Evolutionary conservation across 2,888 invertebrate species (phyloP).

Genomic region (Torymus tubicola): DNA sequence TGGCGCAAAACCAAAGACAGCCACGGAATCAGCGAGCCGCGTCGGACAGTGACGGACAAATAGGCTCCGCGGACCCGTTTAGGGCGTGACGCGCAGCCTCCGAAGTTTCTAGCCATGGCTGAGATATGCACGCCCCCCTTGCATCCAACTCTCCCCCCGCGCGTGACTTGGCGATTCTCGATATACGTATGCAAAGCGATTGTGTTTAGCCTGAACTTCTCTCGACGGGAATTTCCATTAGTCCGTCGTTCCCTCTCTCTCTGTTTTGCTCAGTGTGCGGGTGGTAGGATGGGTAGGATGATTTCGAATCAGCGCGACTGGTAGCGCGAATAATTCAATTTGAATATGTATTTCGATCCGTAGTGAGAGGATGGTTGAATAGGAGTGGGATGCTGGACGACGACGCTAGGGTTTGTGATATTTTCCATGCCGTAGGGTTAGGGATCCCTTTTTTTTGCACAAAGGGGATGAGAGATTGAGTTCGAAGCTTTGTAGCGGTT

Average conservation of each 20-base stretch:
- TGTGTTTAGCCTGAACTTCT: conserved; percentile 73
- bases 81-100: conserved; percentile 45
- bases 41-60: conserved; percentile 51
- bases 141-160: conserved; percentile 17
- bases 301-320: conserved; percentile 75
- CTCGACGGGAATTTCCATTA: conserved; percentile 75
- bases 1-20: too few species aligned
- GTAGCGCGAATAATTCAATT: conserved; percentile 76
- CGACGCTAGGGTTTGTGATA: too few species aligned
- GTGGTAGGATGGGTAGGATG: conserved; percentile 62
- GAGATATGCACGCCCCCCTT: conserved; percentile 58
- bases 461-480: background rate
- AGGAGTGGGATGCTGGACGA: too few species aligned
- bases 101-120: conserved; percentile 51
- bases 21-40: too few species aligned
- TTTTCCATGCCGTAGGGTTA: too few species aligned
- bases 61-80: conserved; percentile 39
- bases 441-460: too few species aligned
- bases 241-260: conserved; percentile 62
- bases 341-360: conserved; percentile 74
- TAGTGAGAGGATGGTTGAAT: too few species aligned
- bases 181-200: conserved; percentile 73
- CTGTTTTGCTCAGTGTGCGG: conserved; percentile 29
- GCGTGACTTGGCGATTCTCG: conserved; percentile 58
- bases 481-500: conserved; percentile 13